phyloP scores from a whole-genome alignment of 2,113 vertebrate genomes.

The Stomatorhinus ivindoensis region DNA sequence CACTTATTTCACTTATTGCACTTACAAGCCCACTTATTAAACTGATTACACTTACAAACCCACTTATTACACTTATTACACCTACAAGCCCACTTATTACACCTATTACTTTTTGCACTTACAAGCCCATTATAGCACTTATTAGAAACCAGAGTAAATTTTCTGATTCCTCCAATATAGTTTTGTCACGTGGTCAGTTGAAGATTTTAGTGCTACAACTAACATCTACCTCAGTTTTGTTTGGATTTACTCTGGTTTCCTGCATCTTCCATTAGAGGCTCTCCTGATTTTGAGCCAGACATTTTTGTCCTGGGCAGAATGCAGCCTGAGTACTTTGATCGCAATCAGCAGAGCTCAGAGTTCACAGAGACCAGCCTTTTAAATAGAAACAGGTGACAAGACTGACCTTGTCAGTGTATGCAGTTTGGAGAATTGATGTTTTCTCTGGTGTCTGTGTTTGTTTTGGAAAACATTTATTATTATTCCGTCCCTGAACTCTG shows the following conservation, averaged over 20 bases:
- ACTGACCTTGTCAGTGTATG: background rate
- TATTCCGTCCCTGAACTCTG: background rate
- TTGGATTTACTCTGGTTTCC: background rate
- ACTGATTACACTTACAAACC: too few relatives aligned
- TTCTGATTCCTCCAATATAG: background rate
- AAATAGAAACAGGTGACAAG: background rate
- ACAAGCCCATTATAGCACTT: too few relatives aligned
- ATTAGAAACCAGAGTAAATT: too few relatives aligned
- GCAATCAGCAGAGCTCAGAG: background rate
- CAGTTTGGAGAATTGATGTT: background rate
- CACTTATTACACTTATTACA: too few relatives aligned
- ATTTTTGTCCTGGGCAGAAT: background rate
- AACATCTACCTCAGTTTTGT: background rate
- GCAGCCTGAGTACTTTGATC: background rate
- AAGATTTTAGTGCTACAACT: background rate
- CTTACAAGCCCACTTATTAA: too few relatives aligned
- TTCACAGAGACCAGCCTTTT: background rate
- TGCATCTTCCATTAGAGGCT: background rate
- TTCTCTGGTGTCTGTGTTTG: background rate
- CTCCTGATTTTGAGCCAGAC: background rate
- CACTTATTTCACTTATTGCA: too few relatives aligned
- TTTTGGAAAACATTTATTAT: background rate
- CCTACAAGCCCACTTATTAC: too few relatives aligned
- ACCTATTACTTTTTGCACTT: too few relatives aligned
- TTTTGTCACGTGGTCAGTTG: background rate